A percentile compares a stretch with the other conserved stretches of the same genome.
phyloP scores from a whole-genome alignment of 2,113 vertebrate species.

The Hydropotes inermis region DNA sequence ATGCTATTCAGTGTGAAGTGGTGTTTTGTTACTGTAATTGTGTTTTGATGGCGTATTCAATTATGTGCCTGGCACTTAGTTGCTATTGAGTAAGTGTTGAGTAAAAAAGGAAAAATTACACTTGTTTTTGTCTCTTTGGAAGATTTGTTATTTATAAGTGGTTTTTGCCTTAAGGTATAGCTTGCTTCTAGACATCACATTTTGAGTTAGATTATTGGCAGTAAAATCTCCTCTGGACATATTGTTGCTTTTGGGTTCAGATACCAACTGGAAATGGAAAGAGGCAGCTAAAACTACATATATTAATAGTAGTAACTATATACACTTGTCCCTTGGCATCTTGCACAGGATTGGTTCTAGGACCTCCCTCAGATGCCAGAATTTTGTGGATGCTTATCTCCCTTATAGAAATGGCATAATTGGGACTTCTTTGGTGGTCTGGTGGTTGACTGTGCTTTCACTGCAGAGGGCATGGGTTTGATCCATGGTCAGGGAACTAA shows the following conservation, averaged over 20 bases:
- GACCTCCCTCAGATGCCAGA: not conserved
- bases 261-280: not conserved
- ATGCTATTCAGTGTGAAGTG: not conserved
- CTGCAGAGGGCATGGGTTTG: not conserved
- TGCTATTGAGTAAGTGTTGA: not conserved
- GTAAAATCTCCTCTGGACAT: not conserved
- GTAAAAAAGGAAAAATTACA: not conserved
- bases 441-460: not conserved
- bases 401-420: not conserved
- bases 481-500: not conserved
- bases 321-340: not conserved
- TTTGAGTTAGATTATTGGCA: conserved; percentile 14
- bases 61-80: not conserved
- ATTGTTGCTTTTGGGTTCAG: not conserved
- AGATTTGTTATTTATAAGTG: not conserved
- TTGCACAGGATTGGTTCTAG: not conserved
- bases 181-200: not conserved
- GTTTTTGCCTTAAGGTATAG: not conserved
- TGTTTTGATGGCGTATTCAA: conserved; percentile 25
- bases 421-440: not conserved
- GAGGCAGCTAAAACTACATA: not conserved
- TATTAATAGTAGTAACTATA: not conserved
- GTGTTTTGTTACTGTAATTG: not conserved
- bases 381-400: not conserved
- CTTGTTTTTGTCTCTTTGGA: not conserved